These are phyloP conservation scores for Nesogale talazaci DNA, from an alignment of 2,113 vertebrate genomes.

Conservation along the genomic window DNA sequence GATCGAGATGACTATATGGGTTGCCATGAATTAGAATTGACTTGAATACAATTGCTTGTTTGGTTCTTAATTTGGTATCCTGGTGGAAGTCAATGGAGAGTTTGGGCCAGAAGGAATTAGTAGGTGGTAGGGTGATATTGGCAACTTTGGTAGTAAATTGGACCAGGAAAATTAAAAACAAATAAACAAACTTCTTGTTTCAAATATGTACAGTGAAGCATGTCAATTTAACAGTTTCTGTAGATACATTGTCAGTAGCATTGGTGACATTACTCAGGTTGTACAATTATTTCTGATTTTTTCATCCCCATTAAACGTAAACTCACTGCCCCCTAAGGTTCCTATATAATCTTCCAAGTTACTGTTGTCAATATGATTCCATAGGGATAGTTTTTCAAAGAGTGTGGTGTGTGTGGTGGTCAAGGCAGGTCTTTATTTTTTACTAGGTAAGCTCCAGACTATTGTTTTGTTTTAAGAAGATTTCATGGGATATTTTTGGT, in stretches of 20 bases:
- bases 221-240: neutral
- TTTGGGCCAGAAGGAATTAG: neutral
- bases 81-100: slow-evolving; percentile 16
- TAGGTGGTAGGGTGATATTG: neutral
- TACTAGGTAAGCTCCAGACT: neutral
- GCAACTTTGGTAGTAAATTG: slow-evolving; percentile 19
- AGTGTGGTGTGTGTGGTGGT: too few relatives aligned
- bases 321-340: neutral
- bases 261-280: neutral
- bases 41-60: neutral
- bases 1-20: slow-evolving; percentile 8
- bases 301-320: neutral
- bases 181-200: neutral
- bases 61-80: neutral
- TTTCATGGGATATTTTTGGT: neutral
- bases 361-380: neutral
- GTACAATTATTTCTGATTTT: neutral
- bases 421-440: neutral
- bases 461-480: neutral
- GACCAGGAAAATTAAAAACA: slow-evolving; percentile 6
- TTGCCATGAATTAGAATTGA: neutral
- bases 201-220: neutral
- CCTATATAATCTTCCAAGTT: neutral
- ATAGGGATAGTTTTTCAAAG: neutral
- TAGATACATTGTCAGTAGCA: neutral